Conservation (phyloP, 2,888 invertebrate species). For the Punctoribates punctum region DNA sequence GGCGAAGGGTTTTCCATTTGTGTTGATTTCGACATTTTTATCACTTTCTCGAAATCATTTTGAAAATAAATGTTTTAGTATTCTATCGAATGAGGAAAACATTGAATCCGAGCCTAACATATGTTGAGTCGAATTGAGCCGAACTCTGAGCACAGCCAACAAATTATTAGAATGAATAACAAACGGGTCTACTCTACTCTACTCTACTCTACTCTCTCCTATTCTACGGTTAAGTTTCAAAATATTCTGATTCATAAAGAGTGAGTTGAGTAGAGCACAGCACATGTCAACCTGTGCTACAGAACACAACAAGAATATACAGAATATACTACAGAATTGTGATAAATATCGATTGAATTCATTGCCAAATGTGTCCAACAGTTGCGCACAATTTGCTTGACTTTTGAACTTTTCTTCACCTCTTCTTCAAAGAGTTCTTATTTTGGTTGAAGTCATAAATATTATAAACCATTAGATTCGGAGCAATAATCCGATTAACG, state of each 20-base stretch:
- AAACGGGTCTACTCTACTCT: neutral
- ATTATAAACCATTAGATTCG: no score
- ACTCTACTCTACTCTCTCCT: no score
- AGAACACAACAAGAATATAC: neutral
- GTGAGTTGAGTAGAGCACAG: no score
- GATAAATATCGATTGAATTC: neutral
- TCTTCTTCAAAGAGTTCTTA: no score
- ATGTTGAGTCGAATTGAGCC: constrained; percentile 9
- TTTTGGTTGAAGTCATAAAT: no score
- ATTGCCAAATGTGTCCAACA: neutral
- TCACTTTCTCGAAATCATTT: neutral
- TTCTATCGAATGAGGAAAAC: neutral
- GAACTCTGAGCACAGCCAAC: neutral
- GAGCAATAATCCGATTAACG: no score
- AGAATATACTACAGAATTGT: neutral
- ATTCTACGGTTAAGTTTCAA: neutral
- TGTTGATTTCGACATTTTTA: constrained; percentile 7
- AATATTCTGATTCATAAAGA: no score
- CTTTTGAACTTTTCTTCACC: neutral
- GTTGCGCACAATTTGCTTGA: neutral
- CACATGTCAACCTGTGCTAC: constrained; percentile 7
- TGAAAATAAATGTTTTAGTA: neutral
- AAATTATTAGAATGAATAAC: neutral
- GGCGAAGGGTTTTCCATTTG: neutral
- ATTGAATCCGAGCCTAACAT: neutral